Conservation (phyloP, 2,888 invertebrate species). For the Unio delphinus region DNA sequence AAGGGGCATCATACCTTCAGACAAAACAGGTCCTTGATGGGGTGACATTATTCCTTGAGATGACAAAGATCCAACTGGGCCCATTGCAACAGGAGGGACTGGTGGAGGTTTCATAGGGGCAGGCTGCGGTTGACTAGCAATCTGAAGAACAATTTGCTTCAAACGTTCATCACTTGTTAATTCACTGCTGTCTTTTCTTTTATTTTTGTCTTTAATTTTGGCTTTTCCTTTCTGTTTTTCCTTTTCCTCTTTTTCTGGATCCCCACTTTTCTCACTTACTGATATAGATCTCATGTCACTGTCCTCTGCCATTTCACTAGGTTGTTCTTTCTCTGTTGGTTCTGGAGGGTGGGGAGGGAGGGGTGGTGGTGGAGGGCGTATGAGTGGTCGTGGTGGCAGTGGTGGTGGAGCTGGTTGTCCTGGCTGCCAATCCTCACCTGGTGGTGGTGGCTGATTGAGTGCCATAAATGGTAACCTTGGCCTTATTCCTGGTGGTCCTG, state of each 20-base stretch:
- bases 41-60: too few relatives aligned
- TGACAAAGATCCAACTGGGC: too few relatives aligned
- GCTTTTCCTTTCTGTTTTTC: conserved; percentile 1
- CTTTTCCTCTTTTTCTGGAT: conserved; percentile 13
- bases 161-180: conserved; percentile 25
- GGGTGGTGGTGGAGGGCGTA: conserved; percentile 15
- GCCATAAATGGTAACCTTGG: conserved; percentile 20
- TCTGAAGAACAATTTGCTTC: conserved; percentile 23
- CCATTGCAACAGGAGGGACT: conserved; percentile 7
- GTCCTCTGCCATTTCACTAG: too few relatives aligned
- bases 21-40: too few relatives aligned
- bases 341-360: conserved; percentile 29
- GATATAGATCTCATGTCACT: too few relatives aligned
- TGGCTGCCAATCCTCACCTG: conserved; percentile 35
- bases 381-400: conserved; percentile 13
- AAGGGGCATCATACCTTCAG: too few relatives aligned
- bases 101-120: conserved; percentile 24
- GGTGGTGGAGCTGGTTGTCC: conserved; percentile 14
- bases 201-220: conserved; percentile 3
- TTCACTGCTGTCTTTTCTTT: conserved; percentile 15
- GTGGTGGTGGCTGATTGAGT: conserved; percentile 38
- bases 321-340: conserved; percentile 13
- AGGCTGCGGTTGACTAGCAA: conserved; percentile 15
- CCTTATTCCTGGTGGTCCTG: conserved; percentile 9
- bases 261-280: conserved; percentile 4